Conservation (phyloP, 2,888 invertebrate genomes). For the Parascotia fuliginaria region DNA sequence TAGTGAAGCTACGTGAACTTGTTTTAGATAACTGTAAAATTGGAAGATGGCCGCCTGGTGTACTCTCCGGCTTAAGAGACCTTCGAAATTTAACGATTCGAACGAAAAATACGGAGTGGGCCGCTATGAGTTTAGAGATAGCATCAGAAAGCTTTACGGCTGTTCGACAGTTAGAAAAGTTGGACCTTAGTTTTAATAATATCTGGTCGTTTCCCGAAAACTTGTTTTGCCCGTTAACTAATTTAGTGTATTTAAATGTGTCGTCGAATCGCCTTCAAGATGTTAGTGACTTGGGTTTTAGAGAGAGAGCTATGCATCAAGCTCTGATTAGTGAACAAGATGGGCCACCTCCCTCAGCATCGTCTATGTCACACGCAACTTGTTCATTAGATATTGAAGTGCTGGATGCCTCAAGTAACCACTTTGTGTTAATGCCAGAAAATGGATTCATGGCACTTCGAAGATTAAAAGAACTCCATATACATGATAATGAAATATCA, state of each 20-base stretch:
- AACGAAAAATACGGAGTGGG: conserved; percentile 94
- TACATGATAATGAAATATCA: conserved; percentile 95
- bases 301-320: conserved; percentile 89
- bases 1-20: conserved; percentile 92
- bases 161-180: conserved; percentile 91
- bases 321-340: conserved; percentile 88
- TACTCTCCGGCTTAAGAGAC: conserved; percentile 92
- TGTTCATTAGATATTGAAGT: conserved; percentile 93
- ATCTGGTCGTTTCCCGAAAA: conserved; percentile 95
- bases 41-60: conserved; percentile 92
- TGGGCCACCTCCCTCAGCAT: conserved; percentile 69
- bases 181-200: conserved; percentile 95
- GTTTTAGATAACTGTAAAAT: conserved; percentile 95
- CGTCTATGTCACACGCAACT: conserved; percentile 77
- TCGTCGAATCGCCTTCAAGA: conserved; percentile 95
- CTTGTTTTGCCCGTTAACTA: conserved; percentile 93
- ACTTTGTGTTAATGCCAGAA: conserved; percentile 92
- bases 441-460: conserved; percentile 93
- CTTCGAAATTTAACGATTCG: conserved; percentile 93
- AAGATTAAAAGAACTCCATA: conserved; percentile 91
- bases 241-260: conserved; percentile 92
- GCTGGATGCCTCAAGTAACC: conserved; percentile 93
- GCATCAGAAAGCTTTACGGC: conserved; percentile 91
- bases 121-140: conserved; percentile 93
- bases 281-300: conserved; percentile 93